These are phyloP conservation scores for Entomyzon cyanotis DNA, from an alignment of 2,113 vertebrate genomes.

Conservation along the genomic window DNA sequence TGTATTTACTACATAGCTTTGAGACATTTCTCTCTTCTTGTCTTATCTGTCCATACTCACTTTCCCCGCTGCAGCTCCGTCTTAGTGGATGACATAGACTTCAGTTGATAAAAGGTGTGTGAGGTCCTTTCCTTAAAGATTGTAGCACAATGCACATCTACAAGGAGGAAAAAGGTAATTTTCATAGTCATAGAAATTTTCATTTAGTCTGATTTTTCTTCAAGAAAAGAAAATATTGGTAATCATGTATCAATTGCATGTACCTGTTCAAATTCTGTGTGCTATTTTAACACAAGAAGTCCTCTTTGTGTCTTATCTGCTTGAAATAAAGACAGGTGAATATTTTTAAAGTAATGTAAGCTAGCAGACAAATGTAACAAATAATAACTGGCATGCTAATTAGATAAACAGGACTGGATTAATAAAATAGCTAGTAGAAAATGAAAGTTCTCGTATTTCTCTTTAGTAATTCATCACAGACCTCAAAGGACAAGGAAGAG, in stretches of 20 bases:
- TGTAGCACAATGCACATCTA: neutral
- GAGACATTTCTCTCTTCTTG: neutral
- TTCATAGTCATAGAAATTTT: neutral
- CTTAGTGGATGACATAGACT: neutral
- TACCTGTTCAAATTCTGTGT: neutral
- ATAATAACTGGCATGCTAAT: neutral
- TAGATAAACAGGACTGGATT: neutral
- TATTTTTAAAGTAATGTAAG: neutral
- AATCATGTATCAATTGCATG: accelerated
- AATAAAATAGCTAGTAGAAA: neutral
- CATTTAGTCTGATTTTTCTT: neutral
- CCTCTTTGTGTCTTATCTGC: neutral
- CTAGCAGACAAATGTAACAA: neutral
- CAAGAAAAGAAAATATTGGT: neutral
- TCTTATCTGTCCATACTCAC: neutral
- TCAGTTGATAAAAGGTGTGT: neutral
- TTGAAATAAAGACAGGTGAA: neutral
- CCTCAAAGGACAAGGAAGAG: neutral
- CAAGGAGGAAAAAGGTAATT: neutral
- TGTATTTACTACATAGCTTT: neutral
- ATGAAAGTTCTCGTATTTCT: neutral
- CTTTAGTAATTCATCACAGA: neutral
- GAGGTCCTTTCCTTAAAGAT: neutral
- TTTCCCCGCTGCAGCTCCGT: neutral
- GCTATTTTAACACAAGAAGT: neutral